Evolutionary conservation across 23 tunicate species (phyloP).

Genomic region (Oikopleura vanhoeffeni): DNA sequence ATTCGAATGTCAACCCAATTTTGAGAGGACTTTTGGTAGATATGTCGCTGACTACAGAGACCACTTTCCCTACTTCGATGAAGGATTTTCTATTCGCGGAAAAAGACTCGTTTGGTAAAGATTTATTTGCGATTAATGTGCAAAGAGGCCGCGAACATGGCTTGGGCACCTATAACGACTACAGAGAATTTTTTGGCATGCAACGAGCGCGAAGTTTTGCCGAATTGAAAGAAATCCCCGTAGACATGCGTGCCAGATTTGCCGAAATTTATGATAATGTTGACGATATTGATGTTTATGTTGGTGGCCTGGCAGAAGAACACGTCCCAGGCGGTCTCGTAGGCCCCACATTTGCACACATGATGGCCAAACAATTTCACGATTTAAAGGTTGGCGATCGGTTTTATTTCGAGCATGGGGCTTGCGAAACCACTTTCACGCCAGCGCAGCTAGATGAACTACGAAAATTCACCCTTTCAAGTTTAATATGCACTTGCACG

Average conservation of each 20-base stretch:
- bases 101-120: neutral
- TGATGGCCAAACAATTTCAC: constrained; percentile 42
- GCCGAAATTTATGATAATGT: constrained; percentile 28
- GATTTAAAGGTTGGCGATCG: constrained; percentile 54
- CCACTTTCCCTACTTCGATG: constrained; percentile 17
- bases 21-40: constrained; percentile 39
- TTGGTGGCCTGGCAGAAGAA: constrained; percentile 47
- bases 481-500: constrained; percentile 34
- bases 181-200: constrained; percentile 39
- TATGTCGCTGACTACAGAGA: constrained; percentile 22
- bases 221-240: constrained; percentile 20
- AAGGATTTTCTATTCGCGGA: constrained; percentile 18
- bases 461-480: constrained; percentile 30
- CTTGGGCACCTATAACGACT: constrained; percentile 41
- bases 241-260: constrained; percentile 10
- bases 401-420: constrained; percentile 37
- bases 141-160: constrained; percentile 57
- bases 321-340: constrained; percentile 27
- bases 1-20: constrained; percentile 13
- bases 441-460: constrained; percentile 45
- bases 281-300: constrained; percentile 48
- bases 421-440: constrained; percentile 3
- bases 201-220: constrained; percentile 21
- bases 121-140: constrained; percentile 49
- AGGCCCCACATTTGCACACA: constrained; percentile 54